A percentile compares a stretch with the other conserved stretches of the same genome.
phyloP scores from a whole-genome alignment of 2,797 vertebrate genomes.

The Trichosurus vulpecula region DNA sequence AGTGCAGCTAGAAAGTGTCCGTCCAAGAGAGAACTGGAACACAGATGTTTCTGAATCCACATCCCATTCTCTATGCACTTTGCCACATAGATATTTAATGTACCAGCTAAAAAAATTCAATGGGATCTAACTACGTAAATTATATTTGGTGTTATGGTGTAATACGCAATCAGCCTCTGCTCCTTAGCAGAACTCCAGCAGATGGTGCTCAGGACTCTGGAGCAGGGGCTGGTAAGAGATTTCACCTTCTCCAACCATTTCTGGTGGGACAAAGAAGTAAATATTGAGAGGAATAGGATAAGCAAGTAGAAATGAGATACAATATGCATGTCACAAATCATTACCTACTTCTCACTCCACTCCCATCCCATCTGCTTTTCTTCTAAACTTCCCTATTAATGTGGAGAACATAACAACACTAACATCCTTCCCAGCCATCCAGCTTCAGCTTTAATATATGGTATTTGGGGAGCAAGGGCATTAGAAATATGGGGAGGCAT shows the following conservation, averaged over 20 bases:
- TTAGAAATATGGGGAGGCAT: not conserved
- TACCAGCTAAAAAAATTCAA: slow-evolving; percentile 60
- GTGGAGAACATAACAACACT: not conserved
- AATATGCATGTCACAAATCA: not conserved
- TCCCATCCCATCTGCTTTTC: not conserved
- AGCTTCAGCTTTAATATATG: not conserved
- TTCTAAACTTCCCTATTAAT: not conserved
- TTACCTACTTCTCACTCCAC: not conserved
- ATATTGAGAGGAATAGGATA: slow-evolving; percentile 4
- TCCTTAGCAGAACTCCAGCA: slow-evolving; percentile 49
- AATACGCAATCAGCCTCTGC: slow-evolving; percentile 57
- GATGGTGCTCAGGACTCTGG: slow-evolving; percentile 72
- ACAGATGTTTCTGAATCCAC: not conserved
- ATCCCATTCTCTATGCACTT: not conserved
- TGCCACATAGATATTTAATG: slow-evolving; percentile 20
- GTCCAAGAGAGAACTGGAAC: not conserved
- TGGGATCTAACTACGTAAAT: slow-evolving; percentile 66
- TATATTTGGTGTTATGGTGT: slow-evolving; percentile 57
- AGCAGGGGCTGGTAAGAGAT: slow-evolving; percentile 40
- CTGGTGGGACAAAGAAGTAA: slow-evolving; percentile 46
- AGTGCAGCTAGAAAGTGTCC: not conserved
- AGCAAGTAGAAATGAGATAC: not conserved
- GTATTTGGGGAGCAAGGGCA: not conserved
- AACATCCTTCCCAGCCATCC: not conserved
- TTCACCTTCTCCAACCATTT: slow-evolving; percentile 33